Evolutionary conservation across 2,113 vertebrate species (phyloP), one percentile per base, ranked within the genome.

Genomic region (Poeciliopsis retropinna): DNA sequence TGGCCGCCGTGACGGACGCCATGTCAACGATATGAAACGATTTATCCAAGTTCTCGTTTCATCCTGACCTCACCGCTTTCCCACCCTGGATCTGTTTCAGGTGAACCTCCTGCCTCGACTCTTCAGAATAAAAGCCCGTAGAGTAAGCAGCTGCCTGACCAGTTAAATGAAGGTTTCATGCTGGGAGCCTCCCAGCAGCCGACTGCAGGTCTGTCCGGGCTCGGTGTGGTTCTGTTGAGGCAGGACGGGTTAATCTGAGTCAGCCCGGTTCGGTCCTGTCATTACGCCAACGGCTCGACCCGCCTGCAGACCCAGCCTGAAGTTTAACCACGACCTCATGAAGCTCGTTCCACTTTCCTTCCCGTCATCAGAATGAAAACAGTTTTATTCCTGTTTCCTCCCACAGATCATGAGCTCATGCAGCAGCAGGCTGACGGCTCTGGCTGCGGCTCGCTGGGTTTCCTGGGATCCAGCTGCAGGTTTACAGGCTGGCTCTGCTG

Each of bases 241-340:
- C 62, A 11, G 70, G 27, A 32, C 4, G 0, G 25, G 19, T 5
- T 72, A 67, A 75, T 71, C 72, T 64, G 68, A 78, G 37, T 66
- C 31, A 67, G 73, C 73, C 76, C 39, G 2, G 13, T 19, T 65
- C 34, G 51, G 28, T 77, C 67, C 67, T 74, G 70, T 84, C 62
- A 77, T 77, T 80, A 84, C 47, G 47, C 47, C 22, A 51, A 22
- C 19, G 32, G 32, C 44, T 51, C 2, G n/a, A 54, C 19, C n/a
- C 5, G 6, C 51, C 51, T 54, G 22, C 19, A 25, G n/a, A n/a
- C 51, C 51, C 2, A 54, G 51, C 8, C 19, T 25, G 51, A 69
- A 63, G 63, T 28, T 19, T 34, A 76, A 51, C 37, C 57, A 69
- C 30, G 25, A 37, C 12, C 17, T 76, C 13, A 29, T 54, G 31